phyloP scores from a whole-genome alignment of 2,113 vertebrate genomes.

The Sebastes fasciatus region DNA sequence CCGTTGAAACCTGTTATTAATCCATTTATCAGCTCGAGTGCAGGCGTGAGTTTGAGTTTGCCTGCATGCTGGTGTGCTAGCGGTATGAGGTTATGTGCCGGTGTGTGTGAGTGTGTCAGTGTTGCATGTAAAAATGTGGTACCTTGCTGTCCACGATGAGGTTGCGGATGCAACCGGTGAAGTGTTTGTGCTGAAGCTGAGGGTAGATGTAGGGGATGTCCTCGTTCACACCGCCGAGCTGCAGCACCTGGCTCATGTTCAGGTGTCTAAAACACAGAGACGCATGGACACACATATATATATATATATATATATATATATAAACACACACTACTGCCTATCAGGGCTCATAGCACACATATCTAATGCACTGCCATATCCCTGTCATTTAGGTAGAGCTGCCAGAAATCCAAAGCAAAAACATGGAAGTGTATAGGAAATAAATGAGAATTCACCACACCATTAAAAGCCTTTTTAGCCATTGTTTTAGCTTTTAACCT shows the following conservation, averaged over 20 bases:
- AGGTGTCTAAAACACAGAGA: constrained; percentile 81
- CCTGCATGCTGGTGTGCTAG: constrained; percentile 22
- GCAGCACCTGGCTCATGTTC: constrained; percentile 88
- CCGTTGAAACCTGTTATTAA: constrained; percentile 59
- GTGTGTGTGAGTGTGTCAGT: neutral
- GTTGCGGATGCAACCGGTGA: constrained; percentile 91
- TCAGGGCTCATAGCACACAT: no score
- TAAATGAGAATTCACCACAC: neutral
- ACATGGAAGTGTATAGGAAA: neutral
- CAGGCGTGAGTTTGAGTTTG: constrained; percentile 38
- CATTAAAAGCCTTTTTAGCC: neutral
- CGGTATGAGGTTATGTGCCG: constrained; percentile 1
- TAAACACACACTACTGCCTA: no score
- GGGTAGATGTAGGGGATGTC: constrained; percentile 88
- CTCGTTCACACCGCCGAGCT: constrained; percentile 91
- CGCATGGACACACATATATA: neutral
- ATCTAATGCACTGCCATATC: neutral
- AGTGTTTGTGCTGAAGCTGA: constrained; percentile 89
- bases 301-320: no score
- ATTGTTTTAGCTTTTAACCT: neutral
- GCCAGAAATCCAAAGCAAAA: neutral
- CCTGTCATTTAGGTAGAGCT: neutral
- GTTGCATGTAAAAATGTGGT: constrained; percentile 13
- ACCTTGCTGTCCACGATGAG: constrained; percentile 92
- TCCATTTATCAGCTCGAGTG: constrained; percentile 62